Evolutionary conservation across 1,140 invertebrate genomes (phyloP), one percentile per base, ranked within the genome.

Genomic region (Cyrtorhinus lividipennis): DNA sequence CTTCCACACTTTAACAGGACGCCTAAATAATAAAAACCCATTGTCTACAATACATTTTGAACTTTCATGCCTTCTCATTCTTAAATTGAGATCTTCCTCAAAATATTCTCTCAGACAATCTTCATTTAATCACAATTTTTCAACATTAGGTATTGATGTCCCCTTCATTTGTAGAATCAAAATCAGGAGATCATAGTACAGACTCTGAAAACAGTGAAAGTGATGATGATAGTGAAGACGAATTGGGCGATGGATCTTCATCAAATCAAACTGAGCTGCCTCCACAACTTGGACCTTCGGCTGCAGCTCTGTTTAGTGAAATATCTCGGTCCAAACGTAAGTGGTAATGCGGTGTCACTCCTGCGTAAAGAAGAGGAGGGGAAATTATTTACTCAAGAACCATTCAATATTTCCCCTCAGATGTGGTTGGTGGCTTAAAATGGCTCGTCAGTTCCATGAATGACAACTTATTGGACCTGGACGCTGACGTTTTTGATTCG

Each of bases 341-440:
- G n/a, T n/a, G n/a, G n/a, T n/a, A n/a, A n/a, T n/a, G n/a, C n/a
- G n/a, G n/a, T 20, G 20, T 53, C 8, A 13, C 48, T 20, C 8
- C 10, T 10, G 48, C 5, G 5, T 20, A 10, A 22, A 12, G 48
- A 13, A 15, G 18, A 53, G 8, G 10, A 22, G 10, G 5, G 18
- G 3, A 53, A 53, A 15, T 12, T 5, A 5, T 53, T 20, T 20
- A 53, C n/a, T n/a, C n/a, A n/a, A n/a, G n/a, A n/a, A n/a, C n/a
- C n/a, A n/a, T n/a, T n/a, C n/a, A n/a, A n/a, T n/a, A n/a, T n/a
- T n/a, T n/a, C n/a, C n/a, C 20, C 20, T 53, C 27, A 64, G 63
- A 64, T 56, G 26, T 64, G 24, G 1, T 18, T n/a, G 59, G 60
- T 56, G 63, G 63, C 1, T 53, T 64, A 25, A 22, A 56, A n/a